phyloP scores from a whole-genome alignment of 2,113 vertebrate species.

The Odobenus rosmarus region DNA sequence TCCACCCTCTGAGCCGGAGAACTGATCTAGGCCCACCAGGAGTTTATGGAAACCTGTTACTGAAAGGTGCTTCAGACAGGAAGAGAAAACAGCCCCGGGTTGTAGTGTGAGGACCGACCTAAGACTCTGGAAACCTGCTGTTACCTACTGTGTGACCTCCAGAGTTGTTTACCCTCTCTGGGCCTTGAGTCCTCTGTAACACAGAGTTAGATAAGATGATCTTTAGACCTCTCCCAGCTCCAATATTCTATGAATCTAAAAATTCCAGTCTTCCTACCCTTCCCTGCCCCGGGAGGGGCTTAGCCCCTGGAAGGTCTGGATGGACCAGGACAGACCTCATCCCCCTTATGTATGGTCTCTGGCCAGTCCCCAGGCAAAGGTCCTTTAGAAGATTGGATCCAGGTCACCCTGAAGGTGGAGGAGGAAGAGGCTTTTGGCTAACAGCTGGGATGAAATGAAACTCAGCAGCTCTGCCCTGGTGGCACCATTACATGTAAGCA shows the following conservation, averaged over 20 bases:
- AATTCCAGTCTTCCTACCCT: neutral
- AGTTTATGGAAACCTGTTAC: neutral
- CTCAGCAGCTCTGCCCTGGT: neutral
- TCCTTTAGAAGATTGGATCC: neutral
- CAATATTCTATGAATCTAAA: neutral
- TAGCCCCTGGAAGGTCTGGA: neutral
- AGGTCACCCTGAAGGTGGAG: neutral
- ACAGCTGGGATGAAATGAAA: neutral
- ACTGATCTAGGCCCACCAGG: neutral
- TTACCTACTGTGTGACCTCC: neutral
- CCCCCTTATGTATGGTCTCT: neutral
- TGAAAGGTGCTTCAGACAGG: neutral
- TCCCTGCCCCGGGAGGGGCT: too few relatives aligned
- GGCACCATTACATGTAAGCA: accelerated
- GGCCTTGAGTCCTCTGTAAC: neutral
- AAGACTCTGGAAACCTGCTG: neutral
- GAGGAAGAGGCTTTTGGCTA: neutral
- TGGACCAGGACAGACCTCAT: neutral
- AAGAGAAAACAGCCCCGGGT: neutral
- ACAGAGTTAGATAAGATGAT: neutral
- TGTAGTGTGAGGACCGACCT: neutral
- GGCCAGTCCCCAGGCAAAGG: neutral
- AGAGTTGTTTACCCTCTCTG: neutral
- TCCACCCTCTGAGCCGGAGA: neutral
- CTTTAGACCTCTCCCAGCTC: neutral